phyloP scores from a whole-genome alignment of 2,797 vertebrate genomes.

The Podargus strigoides region DNA sequence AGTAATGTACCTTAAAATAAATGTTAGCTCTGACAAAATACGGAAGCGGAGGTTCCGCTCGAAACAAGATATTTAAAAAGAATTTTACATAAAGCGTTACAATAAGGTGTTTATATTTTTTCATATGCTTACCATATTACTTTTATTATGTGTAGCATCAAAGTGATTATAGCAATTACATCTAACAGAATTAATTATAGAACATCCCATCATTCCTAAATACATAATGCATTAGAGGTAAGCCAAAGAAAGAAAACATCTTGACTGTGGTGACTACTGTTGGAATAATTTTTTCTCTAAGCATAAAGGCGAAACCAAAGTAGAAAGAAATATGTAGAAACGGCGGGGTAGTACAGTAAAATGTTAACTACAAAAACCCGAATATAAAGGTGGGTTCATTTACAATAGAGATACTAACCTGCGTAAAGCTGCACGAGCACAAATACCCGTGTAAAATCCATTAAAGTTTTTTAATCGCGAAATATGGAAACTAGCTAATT shows the following conservation, averaged over 20 bases:
- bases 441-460: constrained; percentile 58
- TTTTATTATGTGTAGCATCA: constrained; percentile 81
- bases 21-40: constrained; percentile 4
- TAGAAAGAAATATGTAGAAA: constrained; percentile 17
- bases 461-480: constrained; percentile 60
- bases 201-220: constrained; percentile 75
- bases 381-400: not conserved
- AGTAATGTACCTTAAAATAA: not conserved
- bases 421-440: not conserved
- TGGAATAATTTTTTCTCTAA: constrained; percentile 21
- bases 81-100: constrained; percentile 56
- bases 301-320: constrained; percentile 11
- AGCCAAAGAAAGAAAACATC: constrained; percentile 74
- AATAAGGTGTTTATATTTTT: constrained; percentile 78
- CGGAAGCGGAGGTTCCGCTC: not conserved
- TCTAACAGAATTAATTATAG: constrained; percentile 82
- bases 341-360: not conserved
- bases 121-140: constrained; percentile 76
- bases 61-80: not conserved
- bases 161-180: constrained; percentile 84
- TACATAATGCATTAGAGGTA: constrained; percentile 78
- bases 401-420: not conserved
- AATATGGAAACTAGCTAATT: constrained; percentile 68
- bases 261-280: constrained; percentile 69
- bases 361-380: constrained; percentile 4